Conservation (phyloP, 2,113 vertebrate species). For the Brienomyrus longianalis region DNA sequence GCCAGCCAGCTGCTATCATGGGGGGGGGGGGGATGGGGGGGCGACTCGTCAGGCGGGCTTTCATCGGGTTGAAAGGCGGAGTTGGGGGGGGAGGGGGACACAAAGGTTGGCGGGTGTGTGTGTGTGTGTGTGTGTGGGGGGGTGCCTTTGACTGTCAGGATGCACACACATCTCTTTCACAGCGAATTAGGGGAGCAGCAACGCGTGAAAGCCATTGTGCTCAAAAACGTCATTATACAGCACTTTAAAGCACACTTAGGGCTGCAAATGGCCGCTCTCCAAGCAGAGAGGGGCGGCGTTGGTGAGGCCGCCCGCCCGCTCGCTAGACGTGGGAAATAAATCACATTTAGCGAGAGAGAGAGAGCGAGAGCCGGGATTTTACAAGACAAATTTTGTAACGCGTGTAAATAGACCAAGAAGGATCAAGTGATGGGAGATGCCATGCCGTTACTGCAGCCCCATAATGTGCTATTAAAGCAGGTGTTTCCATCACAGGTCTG, state of each 20-base stretch:
- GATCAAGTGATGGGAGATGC: not conserved
- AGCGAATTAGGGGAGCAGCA: slow-evolving; percentile 76
- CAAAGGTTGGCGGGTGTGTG: slow-evolving; percentile 59
- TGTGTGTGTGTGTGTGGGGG: slow-evolving; percentile 49
- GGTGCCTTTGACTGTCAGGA: slow-evolving; percentile 73
- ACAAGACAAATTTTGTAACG: slow-evolving; percentile 4
- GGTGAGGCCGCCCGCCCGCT: not conserved
- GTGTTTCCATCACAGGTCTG: not conserved
- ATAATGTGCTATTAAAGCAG: too few species aligned
- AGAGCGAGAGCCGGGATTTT: not conserved
- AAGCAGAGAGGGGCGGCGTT: slow-evolving; percentile 52
- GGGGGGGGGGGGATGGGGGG: slow-evolving; percentile 52
- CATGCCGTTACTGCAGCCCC: not conserved
- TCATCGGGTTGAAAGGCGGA: slow-evolving; percentile 37
- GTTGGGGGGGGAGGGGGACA: slow-evolving; percentile 46
- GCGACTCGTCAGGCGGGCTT: slow-evolving; percentile 25
- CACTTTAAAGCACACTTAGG: slow-evolving; percentile 55
- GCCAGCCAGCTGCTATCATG: slow-evolving; percentile 58
- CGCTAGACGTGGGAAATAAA: slow-evolving; percentile 11
- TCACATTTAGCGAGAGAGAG: slow-evolving; percentile 3
- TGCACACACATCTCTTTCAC: slow-evolving; percentile 62
- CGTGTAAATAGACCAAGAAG: not conserved
- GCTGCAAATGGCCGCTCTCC: slow-evolving; percentile 44
- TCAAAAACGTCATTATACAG: slow-evolving; percentile 70
- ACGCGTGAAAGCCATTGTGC: slow-evolving; percentile 71